A percentile compares a stretch with the other conserved stretches of the same genome.
These are phyloP conservation scores for Melanostoma mellinum DNA, from an alignment of 2,888 invertebrate species.

Conservation along the genomic window DNA sequence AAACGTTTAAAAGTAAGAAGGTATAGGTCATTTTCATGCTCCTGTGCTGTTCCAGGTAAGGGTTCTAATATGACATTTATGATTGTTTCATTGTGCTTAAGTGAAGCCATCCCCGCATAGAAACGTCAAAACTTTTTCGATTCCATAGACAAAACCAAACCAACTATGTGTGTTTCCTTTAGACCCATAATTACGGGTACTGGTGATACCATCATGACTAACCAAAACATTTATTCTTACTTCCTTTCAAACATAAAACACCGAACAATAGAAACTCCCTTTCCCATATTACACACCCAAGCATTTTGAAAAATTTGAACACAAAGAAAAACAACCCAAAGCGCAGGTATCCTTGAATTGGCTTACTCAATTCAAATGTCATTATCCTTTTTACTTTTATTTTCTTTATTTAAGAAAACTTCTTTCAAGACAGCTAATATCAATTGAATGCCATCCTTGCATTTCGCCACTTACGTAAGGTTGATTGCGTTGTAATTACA, in stretches of 20 bases:
- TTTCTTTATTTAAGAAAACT: conserved; percentile 15
- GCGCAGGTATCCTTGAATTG: conserved; percentile 41
- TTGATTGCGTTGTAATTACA: conserved; percentile 70
- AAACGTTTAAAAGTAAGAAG: no score
- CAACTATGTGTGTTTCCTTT: no score
- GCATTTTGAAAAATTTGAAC: not conserved
- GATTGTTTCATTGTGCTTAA: no score
- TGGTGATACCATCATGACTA: not conserved
- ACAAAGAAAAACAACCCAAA: conserved; percentile 30
- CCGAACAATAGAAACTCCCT: conserved; percentile 28
- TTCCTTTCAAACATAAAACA: conserved; percentile 2
- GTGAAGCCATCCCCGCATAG: no score
- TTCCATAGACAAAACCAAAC: no score
- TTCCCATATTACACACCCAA: conserved; percentile 15
- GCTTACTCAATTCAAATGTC: conserved; percentile 55
- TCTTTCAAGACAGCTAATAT: conserved; percentile 4
- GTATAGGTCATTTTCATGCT: no score
- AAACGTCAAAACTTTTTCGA: no score
- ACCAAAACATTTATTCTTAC: conserved; percentile 26
- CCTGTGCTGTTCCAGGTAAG: no score
- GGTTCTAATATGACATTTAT: no score
- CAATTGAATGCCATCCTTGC: conserved; percentile 38
- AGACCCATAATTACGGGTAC: no score
- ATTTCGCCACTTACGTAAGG: conserved; percentile 54
- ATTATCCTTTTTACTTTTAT: conserved; percentile 46